Percentiles rank a stretch among this genome's conserved stretches.
Conservation (phyloP, 2,888 invertebrate genomes). For the Mythimna pallens region DNA sequence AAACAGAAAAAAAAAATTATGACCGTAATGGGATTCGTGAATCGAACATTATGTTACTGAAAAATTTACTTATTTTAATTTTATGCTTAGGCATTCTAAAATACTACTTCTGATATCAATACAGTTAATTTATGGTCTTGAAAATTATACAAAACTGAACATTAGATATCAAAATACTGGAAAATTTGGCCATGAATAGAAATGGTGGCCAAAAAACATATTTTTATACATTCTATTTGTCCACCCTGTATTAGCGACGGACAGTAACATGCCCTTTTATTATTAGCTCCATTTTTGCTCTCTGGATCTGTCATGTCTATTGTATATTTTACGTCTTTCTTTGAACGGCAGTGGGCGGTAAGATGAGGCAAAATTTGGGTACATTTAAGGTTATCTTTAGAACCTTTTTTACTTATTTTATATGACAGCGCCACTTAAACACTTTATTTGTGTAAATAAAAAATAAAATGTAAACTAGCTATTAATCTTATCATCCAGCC, state of each 20-base stretch:
- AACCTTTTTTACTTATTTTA: slow-evolving; percentile 16
- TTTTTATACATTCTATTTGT: too few relatives aligned
- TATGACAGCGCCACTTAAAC: background rate
- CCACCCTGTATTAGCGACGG: background rate
- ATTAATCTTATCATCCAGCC: background rate
- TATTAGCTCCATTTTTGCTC: slow-evolving; percentile 15
- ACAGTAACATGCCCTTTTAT: slow-evolving; percentile 5
- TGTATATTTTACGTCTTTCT: slow-evolving; percentile 19
- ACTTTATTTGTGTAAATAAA: slow-evolving; percentile 19
- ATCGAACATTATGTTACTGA: too few relatives aligned
- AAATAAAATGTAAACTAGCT: slow-evolving; percentile 16
- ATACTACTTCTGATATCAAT: too few relatives aligned
- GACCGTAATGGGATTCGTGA: too few relatives aligned
- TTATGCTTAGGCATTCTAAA: too few relatives aligned
- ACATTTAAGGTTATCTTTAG: slow-evolving; percentile 24
- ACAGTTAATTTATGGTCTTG: too few relatives aligned
- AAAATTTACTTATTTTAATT: too few relatives aligned
- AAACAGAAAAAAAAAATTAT: too few relatives aligned
- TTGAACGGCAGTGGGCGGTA: slow-evolving; percentile 25
- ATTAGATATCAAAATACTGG: too few relatives aligned
- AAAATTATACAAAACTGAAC: too few relatives aligned
- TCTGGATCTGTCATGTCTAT: slow-evolving; percentile 4
- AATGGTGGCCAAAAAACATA: too few relatives aligned
- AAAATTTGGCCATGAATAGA: too few relatives aligned
- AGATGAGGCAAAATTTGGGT: slow-evolving; percentile 18